phyloP scores from a whole-genome alignment of 2,113 vertebrate genomes.

The Eulemur macaco region DNA sequence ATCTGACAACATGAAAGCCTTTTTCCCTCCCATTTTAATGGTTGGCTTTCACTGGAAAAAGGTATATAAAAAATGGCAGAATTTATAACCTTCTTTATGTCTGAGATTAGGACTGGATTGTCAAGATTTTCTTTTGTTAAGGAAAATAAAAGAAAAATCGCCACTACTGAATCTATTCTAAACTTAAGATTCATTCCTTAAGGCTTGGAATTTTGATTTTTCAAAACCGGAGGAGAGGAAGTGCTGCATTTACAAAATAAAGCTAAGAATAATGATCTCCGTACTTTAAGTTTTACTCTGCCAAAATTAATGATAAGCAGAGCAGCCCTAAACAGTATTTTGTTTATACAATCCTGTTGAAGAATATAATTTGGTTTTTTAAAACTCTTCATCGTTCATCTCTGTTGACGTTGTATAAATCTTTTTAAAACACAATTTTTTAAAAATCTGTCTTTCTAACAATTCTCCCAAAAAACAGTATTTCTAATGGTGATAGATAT shows the following conservation, averaged over 20 bases:
- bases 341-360: constrained; percentile 74
- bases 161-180: constrained; percentile 41
- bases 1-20: constrained; percentile 36
- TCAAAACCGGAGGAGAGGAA: constrained; percentile 41
- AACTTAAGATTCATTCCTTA: constrained; percentile 60
- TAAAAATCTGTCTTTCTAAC: constrained; percentile 66
- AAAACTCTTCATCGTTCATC: constrained; percentile 64
- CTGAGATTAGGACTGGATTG: constrained; percentile 44
- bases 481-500: constrained; percentile 66
- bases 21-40: not conserved
- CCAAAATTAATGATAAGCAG: constrained; percentile 46
- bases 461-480: constrained; percentile 43
- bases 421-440: constrained; percentile 72
- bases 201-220: constrained; percentile 46
- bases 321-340: constrained; percentile 64
- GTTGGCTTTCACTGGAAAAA: constrained; percentile 39
- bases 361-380: constrained; percentile 73
- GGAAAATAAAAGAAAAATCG: constrained; percentile 56
- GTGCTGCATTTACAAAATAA: constrained; percentile 59
- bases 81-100: not conserved
- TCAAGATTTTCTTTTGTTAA: constrained; percentile 62
- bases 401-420: constrained; percentile 66
- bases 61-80: not conserved
- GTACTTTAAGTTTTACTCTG: constrained; percentile 75
- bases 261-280: constrained; percentile 42